Percentiles rank a stretch among this genome's conserved stretches.
Conservation (phyloP, 2,888 invertebrate genomes). For the Leptura quadrifasciata region DNA sequence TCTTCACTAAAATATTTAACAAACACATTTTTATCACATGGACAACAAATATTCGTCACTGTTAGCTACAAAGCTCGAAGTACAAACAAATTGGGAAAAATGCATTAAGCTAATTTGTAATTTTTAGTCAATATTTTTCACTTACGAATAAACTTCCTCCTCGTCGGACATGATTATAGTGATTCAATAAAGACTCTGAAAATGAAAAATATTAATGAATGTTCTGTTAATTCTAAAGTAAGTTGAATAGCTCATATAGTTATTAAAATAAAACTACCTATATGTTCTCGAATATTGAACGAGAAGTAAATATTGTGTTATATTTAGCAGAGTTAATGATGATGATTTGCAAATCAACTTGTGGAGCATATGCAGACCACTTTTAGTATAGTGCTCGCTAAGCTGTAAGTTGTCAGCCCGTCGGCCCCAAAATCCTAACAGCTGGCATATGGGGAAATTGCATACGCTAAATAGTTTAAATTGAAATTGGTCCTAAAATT, state of each 20-base stretch:
- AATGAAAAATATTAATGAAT: conserved; percentile 66
- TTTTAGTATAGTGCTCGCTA: no score
- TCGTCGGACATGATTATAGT: conserved; percentile 93
- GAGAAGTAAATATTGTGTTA: conserved; percentile 52
- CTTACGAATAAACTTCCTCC: conserved; percentile 95
- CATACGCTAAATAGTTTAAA: no score
- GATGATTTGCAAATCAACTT: conserved; percentile 11
- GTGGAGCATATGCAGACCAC: not conserved
- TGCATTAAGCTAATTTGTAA: conserved; percentile 55
- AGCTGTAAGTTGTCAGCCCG: no score
- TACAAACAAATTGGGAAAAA: conserved; percentile 41
- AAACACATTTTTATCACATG: conserved; percentile 63
- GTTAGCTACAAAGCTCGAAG: conserved; percentile 63
- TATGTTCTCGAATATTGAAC: conserved; percentile 55
- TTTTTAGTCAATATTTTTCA: conserved; percentile 66
- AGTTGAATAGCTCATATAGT: conserved; percentile 11
- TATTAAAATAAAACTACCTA: conserved; percentile 40
- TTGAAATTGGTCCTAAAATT: no score
- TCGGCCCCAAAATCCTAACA: no score
- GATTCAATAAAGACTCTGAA: conserved; percentile 78
- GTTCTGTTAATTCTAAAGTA: conserved; percentile 38
- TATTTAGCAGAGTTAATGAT: conserved; percentile 42
- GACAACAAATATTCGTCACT: conserved; percentile 53
- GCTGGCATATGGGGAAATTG: no score
- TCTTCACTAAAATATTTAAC: conserved; percentile 76